Base-by-base conservation (phyloP, 2,797 vertebrate genomes). In the Leucoraja ocellata region DNA sequence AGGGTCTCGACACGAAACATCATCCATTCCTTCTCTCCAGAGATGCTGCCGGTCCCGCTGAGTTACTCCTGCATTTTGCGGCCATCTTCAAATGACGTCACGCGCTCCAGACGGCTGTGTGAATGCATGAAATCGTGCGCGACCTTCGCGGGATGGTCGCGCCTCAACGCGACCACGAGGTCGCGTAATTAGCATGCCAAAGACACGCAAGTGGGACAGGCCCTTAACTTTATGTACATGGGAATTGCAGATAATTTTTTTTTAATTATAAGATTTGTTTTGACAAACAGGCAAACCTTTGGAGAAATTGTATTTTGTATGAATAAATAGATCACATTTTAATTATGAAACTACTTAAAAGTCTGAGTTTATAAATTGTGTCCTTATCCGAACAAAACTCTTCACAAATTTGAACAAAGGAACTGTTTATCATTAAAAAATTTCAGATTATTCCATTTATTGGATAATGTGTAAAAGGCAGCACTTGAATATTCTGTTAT, bases 391-490 rank as follows among this genome's bases (percentile, higher is more conserved):
- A 32, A 28, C 54, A 63, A 63, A 86, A 86, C 25, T 88, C n/a
- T 88, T 88, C n/a, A 88, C n/a, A n/a, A 68, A 32, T 68, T 88
- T 88, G 84, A 88, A 68, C 84, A 88, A 88, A 36, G 14, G 18
- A 18, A 63, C 28, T 68, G 81, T 36, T 65, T 65, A 68, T 63
- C n/a, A 32, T 32, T 88, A 61, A 36, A 68, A n/a, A n/a, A 32
- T n/a, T 36, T 2, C 36, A 86, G 83, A 58, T 86, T 28, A 86
- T 18, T 46, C 46, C 2, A 46, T 4, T 88, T 88, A 88, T 21
- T 68, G 61, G 6, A 32, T 23, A 65, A 7, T 65, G 18, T 84
- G 25, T 84, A 86, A 63, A 83, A n/a, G 81, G 28, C 63, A 86
- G 28, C 58, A 86, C 61, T 84, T 84, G 81, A 61, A n/a, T 58